Base-by-base conservation (phyloP, 2,113 vertebrate genomes). In the Raja brachyura region DNA sequence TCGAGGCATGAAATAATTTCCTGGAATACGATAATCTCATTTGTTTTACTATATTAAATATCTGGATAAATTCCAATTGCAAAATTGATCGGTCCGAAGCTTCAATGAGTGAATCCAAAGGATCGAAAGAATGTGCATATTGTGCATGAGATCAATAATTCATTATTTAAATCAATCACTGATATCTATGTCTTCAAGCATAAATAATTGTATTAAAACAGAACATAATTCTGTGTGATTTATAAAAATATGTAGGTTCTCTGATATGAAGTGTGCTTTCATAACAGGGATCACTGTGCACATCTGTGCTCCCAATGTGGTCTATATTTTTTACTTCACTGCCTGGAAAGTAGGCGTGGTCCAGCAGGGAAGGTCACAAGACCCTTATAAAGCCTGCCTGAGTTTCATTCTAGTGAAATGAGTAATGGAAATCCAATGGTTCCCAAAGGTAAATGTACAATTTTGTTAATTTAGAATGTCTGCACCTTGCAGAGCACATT, bases 41-140 rank as follows among this genome's bases (percentile, higher is more conserved):
- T 39, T 25, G 4, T 5, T 81, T 81, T 18, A 81, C 78, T 6
- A 81, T 11, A 70, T 33, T 73, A 39, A 92, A 73, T 68, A 74
- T 92, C 70, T 92, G 18, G 66, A 92, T 92, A 92, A 92, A 92
- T 54, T 92, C 66, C 22, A 73, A 28, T 54, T 73, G 33, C 18
- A n/a, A 39, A 28, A 13, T 74, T 74, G 33, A 68, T 73, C n/a
- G 8, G 22, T 54, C 39, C 68, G 54, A 54, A 10, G 22, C 48
- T 92, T 92, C 66, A 92, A 92, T 73, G 25, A 92, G 22, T 66
- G 14, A 88, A 88, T 20, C 59, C n/a, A 66, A 88, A 88, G 13
- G 6, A 5, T 86, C 39, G n/a, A 63, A n/a, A 63, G 13, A 66
- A 88, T 63, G 28, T 31, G n/a, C 83, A 88, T 28, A 88, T 83